Evolutionary conservation across 2,113 vertebrate species (phyloP), one percentile per base, ranked within the genome.

Genomic region (Ageneiosus marmoratus): DNA sequence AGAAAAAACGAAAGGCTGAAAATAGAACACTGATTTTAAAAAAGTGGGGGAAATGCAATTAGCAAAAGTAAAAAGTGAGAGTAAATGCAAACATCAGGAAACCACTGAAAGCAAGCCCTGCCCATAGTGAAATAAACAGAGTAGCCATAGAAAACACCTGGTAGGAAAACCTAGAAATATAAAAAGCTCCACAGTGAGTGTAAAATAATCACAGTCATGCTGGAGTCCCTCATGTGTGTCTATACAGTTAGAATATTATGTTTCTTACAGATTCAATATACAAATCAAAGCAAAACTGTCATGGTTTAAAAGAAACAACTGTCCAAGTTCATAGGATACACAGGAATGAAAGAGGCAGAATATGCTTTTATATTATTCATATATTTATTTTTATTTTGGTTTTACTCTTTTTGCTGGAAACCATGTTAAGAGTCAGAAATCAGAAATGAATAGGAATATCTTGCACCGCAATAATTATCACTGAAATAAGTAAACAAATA

Each of bases 61-160:
- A 56, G 51, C 0, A 18, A 78, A 62, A 44, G 20, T 9, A 58
- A 41, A 29, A 75, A 13, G 37, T 15, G 34, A 62, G 29, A 18
- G 27, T 34, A 73, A 50, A 29, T 29, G 29, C 4, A 34, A 75
- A 74, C 16, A 51, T 3, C 16, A 32, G 15, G 29, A 53, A 75
- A 55, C 15, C 50, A 76, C 29, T 13, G 10, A 55, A 37, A 55
- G 32, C 70, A 73, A 29, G 70, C 27, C 20, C 27, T 32, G 48
- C 18, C 20, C 29, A 76, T 37, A 4, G 0, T 37, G 32, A 55
- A 55, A 74, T 74, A 74, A 51, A 53, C 34, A 55, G 10, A 55
- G 10, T 34, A 76, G 73, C 18, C 11, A 74, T 70, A 75, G 50
- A 75, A 75, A 75, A 75, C 73, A 53, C 46, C 29, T 75, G 27